Base-by-base conservation (phyloP, 1,140 invertebrate species). In the Zaprionus taronus region DNA sequence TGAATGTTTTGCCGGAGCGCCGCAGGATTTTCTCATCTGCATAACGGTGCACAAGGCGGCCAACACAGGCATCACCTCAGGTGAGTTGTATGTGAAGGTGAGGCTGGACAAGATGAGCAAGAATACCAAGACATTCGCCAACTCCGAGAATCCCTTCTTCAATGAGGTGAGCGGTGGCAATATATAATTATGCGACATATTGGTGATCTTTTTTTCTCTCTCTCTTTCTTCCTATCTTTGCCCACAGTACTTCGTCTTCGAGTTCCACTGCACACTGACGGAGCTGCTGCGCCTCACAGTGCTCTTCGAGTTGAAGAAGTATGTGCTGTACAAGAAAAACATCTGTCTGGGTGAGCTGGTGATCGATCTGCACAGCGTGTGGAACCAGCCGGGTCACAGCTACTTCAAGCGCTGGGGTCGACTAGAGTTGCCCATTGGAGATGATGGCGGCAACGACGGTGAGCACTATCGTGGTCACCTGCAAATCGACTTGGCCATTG, bases 321-420 rank as follows among this genome's bases (percentile, higher is more conserved):
- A 93, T 84, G 53, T 82, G 81, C 55, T 85, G 81, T 79, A 92
- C 68, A 55, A 83, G 28, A 85, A 81, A 49, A 93, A 94, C 61
- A 94, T 95, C 92, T 92, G 94, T 24, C 93, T 96, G 70, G 95
- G 95, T 58, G 95, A 95, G 77, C 93, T 96, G 22, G 94, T 95
- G 47, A 94, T 96, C 24, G 96, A 97, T 93, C 92, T 96, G 24
- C 95, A 95, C 12, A 96, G 95, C 15, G 94, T 97, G 2, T 96
- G 96, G 95, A 93, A 94, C 67, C 95, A 85, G 63, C 36, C 81
- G 95, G 96, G 96, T 93, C 96, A 96, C 81, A 95, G 96, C 85
- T 97, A 96, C 91, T 96, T 95, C 80, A 96, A 97, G 85, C 97
- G 97, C 93, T 97, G 96, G 96, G 96, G 96, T 1, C 94, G 96